Conservation (phyloP, 2,797 vertebrate species). For the Chrysocyon brachyurus region DNA sequence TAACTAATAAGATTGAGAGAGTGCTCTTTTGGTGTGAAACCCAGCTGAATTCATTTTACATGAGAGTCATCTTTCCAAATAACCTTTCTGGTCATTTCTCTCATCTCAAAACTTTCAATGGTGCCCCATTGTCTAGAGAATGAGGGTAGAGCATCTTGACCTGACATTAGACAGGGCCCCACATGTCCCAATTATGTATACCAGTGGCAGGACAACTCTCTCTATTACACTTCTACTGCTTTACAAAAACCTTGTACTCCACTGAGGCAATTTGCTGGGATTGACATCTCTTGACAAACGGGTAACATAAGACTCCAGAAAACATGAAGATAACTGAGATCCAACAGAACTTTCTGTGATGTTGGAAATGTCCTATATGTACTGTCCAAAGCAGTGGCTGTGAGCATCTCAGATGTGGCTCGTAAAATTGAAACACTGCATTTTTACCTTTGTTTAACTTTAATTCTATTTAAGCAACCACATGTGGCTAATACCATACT, state of each 20-base stretch:
- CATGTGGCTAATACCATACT: neutral
- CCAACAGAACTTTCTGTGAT: neutral
- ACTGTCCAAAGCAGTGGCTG: neutral
- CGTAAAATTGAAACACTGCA: neutral
- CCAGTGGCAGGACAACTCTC: neutral
- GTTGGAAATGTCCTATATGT: neutral
- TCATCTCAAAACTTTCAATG: neutral
- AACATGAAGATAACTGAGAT: neutral
- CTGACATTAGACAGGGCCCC: neutral
- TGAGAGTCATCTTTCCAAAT: neutral
- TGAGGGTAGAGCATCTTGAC: neutral
- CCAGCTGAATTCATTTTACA: neutral
- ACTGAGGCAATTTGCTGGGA: neutral
- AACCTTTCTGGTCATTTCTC: neutral
- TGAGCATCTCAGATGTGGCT: neutral
- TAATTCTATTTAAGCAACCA: constrained; percentile 48
- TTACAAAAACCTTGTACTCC: neutral
- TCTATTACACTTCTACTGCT: neutral
- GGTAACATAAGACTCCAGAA: constrained; percentile 28
- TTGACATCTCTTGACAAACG: constrained; percentile 28
- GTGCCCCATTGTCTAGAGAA: neutral
- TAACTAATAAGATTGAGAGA: neutral
- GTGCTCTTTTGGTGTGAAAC: neutral
- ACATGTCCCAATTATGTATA: no score
- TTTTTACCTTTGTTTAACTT: constrained; percentile 32